Conservation (phyloP, 2,888 invertebrate species). For the Polietes domitor region DNA sequence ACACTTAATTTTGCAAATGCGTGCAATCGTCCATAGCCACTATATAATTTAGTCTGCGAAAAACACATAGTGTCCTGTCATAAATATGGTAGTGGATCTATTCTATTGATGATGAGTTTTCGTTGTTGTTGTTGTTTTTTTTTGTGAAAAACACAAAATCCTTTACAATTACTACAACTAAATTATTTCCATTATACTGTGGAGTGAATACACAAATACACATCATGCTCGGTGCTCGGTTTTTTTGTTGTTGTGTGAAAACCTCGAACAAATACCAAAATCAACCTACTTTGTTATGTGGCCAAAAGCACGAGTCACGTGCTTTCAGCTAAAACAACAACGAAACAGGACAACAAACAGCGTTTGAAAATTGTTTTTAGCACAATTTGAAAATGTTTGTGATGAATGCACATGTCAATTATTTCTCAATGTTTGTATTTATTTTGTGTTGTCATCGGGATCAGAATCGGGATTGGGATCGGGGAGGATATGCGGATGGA, state of each 20-base stretch:
- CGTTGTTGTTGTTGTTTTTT: too few relatives aligned
- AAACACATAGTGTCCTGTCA: too few relatives aligned
- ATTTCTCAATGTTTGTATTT: conserved; percentile 63
- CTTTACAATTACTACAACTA: neutral
- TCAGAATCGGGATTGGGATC: neutral
- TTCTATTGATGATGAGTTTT: too few relatives aligned
- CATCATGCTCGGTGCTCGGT: neutral
- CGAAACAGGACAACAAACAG: neutral
- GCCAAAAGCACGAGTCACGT: conserved; percentile 56
- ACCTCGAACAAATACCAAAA: conserved; percentile 3
- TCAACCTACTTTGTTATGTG: conserved; percentile 50
- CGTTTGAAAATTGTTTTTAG: conserved; percentile 1
- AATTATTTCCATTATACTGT: conserved; percentile 7
- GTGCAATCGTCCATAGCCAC: too few relatives aligned
- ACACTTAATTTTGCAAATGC: too few relatives aligned
- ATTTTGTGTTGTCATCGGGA: conserved; percentile 53
- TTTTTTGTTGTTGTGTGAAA: neutral
- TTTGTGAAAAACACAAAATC: too few relatives aligned
- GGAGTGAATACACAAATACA: conserved; percentile 2
- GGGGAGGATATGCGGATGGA: neutral
- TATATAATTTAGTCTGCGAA: too few relatives aligned
- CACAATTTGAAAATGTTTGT: conserved; percentile 51
- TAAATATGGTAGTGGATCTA: too few relatives aligned
- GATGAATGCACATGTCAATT: conserved; percentile 65
- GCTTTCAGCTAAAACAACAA: conserved; percentile 29